Evolutionary conservation across 2,113 vertebrate genomes (phyloP).

Genomic region (Megaptera novaeangliae): DNA sequence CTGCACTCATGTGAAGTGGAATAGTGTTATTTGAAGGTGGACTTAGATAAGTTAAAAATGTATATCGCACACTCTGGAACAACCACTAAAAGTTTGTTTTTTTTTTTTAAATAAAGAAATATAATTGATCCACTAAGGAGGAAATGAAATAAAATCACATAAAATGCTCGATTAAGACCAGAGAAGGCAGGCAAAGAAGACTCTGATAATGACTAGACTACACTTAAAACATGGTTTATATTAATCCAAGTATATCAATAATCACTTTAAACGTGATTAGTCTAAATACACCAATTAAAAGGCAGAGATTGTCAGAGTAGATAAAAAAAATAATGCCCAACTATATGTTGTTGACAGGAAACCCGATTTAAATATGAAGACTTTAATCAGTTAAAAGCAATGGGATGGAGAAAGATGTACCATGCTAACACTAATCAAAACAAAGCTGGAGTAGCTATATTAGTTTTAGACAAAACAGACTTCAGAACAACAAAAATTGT

Average conservation of each 20-base stretch:
- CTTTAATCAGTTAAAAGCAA: background rate
- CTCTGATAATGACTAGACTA: background rate
- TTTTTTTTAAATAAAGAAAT: background rate
- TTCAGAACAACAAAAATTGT: background rate
- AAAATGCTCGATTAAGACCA: background rate
- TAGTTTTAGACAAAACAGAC: background rate
- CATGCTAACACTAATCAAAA: background rate
- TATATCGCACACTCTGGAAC: background rate
- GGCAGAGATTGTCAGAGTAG: background rate
- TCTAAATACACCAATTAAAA: background rate
- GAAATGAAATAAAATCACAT: background rate
- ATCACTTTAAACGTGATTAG: background rate
- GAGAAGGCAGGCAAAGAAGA: background rate
- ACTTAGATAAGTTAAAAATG: background rate
- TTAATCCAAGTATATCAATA: background rate
- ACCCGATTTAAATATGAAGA: background rate
- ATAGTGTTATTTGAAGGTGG: background rate
- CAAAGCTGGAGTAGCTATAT: background rate
- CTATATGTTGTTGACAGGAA: background rate
- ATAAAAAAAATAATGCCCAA: background rate
- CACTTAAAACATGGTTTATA: background rate
- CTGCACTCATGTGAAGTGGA: background rate
- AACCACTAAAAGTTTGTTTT: background rate
- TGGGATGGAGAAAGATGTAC: background rate
- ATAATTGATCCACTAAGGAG: background rate